phyloP scores from a whole-genome alignment of 2,113 vertebrate genomes.

The Ailuropoda melanoleuca region DNA sequence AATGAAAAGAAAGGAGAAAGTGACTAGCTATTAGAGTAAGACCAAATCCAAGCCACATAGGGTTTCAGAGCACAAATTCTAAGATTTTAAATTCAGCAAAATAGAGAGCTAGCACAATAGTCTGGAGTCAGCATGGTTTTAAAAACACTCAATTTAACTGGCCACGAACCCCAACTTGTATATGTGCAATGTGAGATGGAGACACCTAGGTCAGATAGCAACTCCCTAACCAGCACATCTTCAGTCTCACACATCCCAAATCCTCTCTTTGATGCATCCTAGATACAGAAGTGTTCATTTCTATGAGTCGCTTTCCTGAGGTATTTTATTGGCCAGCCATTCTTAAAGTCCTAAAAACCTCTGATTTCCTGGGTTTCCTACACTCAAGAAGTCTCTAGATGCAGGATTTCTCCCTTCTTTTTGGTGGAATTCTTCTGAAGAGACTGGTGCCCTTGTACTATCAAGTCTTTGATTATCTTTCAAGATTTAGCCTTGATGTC shows the following conservation, averaged over 20 bases:
- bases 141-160: not conserved
- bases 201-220: not conserved
- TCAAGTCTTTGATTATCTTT: not conserved
- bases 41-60: not conserved
- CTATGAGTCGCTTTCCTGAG: not conserved
- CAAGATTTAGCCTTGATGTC: not conserved
- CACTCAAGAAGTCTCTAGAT: not conserved
- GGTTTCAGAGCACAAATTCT: not conserved
- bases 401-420: not conserved
- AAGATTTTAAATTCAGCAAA: not conserved
- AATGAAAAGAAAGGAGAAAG: not conserved
- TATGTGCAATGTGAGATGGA: not conserved
- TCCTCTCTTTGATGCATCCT: not conserved
- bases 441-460: not conserved
- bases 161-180: not conserved
- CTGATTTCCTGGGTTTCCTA: not conserved
- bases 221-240: not conserved
- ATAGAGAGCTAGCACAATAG: not conserved
- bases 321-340: not conserved
- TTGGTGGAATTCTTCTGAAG: not conserved
- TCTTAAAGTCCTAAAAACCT: not conserved
- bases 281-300: not conserved
- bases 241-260: not conserved
- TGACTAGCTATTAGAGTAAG: not conserved
- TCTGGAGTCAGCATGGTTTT: not conserved